Evolutionary conservation across 2,888 invertebrate species (phyloP).

Genomic region (Hemistola chrysoprasaria): DNA sequence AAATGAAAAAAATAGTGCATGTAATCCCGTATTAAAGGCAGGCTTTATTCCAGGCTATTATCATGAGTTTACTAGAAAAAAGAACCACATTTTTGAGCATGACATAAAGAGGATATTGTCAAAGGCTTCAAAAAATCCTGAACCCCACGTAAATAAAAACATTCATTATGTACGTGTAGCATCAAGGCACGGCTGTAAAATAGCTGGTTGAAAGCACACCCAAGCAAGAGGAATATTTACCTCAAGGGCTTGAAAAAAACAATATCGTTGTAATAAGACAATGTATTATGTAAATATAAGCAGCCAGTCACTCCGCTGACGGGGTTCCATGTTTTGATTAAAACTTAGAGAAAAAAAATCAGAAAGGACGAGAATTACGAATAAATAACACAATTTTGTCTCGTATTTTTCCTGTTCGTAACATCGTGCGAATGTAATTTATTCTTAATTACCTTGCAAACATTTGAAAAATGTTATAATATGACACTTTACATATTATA

Average conservation of each 20-base stretch:
- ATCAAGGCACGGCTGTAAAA: constrained; percentile 7
- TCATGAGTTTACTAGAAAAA: too few relatives aligned
- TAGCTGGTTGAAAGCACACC: constrained; percentile 22
- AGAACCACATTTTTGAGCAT: too few relatives aligned
- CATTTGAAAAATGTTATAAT: too few relatives aligned
- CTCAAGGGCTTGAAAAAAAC: constrained; percentile 34
- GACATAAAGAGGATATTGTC: too few relatives aligned
- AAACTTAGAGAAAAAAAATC: constrained; percentile 55
- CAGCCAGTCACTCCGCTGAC: constrained; percentile 39
- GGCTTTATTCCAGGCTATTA: too few relatives aligned
- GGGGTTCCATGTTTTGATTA: constrained; percentile 56
- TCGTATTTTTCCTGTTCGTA: background rate
- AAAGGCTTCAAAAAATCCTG: too few relatives aligned
- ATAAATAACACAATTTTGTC: background rate
- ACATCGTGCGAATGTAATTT: too few relatives aligned
- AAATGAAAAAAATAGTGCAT: too few relatives aligned
- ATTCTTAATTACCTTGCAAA: too few relatives aligned
- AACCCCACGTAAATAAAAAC: background rate
- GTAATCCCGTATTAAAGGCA: too few relatives aligned
- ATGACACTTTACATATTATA: too few relatives aligned
- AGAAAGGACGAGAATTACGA: constrained; percentile 20
- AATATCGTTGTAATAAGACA: constrained; percentile 43
- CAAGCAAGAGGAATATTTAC: constrained; percentile 24
- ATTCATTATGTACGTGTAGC: too few relatives aligned
- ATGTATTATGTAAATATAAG: constrained; percentile 51